Base-by-base conservation (phyloP, 2,113 vertebrate genomes). In the Mustela lutreola region DNA sequence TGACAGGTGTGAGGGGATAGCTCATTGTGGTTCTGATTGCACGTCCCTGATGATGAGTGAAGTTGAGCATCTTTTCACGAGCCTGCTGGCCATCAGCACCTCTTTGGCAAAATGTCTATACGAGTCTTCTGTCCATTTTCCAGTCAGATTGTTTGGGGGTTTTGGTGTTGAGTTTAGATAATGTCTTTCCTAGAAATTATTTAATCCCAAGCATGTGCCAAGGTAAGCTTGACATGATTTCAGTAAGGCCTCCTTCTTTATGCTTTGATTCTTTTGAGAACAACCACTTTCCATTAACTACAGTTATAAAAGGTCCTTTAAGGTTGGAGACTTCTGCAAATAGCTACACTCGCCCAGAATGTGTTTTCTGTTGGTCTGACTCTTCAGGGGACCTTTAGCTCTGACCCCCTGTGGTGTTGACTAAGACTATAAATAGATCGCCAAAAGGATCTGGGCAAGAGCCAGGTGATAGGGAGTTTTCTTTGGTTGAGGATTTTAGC, bases 401-500 rank as follows among this genome's bases (percentile, higher is more conserved):
- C 26, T 42, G 62, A 53, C n/a, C 56, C 48, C 21, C 67, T 42
- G 50, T 63, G n/a, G 56, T 70, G 71, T 62, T 53, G 26, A 90
- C 67, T 75, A 26, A 50, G 65, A 45, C 83, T 83, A 58, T 53
- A 76, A 89, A 82, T 84, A 91, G 58, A 88, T 95, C 22, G 53
- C 63, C 90, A n/a, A 10, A 92, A 73, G 42, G 79, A 31, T 67
- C 80, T 70, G 48, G 42, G 67, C 70, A 86, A 85, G 81, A 93
- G 28, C 60, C 89, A 90, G 18, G 62, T 42, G 39, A 21, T 19
- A 94, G 18, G 33, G 11, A 31, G 83, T 73, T 80, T 39, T 91
- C 70, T 83, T 87, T 82, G n/a, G 48, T 56, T 67, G 12, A 95
- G 50, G 75, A 79, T 96, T 96, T 96, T 92, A 88, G 65, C 84